Evolutionary conservation across 2,888 invertebrate species (phyloP).

Genomic region (Drosophila nr. perissopoda): DNA sequence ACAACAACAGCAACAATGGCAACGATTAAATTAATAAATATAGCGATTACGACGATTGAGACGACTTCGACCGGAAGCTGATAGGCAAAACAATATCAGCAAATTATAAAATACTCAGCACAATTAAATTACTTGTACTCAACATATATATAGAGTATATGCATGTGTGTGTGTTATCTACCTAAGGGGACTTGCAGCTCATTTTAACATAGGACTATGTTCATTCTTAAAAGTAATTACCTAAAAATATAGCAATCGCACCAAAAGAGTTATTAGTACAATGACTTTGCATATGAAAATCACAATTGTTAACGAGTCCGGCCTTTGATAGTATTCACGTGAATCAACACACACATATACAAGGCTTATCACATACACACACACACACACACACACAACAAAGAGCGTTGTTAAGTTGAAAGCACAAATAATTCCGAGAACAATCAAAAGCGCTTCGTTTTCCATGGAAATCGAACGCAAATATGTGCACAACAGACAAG

Average conservation of each 20-base stretch:
- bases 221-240: neutral
- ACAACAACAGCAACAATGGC: conserved; percentile 23
- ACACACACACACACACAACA: conserved; percentile 5
- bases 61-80: conserved; percentile 42
- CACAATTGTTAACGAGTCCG: conserved; percentile 28
- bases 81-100: conserved; percentile 30
- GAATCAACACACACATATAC: conserved; percentile 13
- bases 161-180: neutral
- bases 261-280: neutral
- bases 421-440: conserved; percentile 71
- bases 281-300: conserved; percentile 21
- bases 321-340: conserved; percentile 36
- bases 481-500: conserved; percentile 56
- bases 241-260: neutral
- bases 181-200: neutral
- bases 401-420: conserved; percentile 64
- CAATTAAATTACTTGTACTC: conserved; percentile 19
- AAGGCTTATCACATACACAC: conserved; percentile 40
- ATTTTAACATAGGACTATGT: neutral
- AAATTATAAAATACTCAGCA: conserved; percentile 3
- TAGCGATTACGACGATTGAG: conserved; percentile 58
- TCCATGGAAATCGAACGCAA: conserved; percentile 69
- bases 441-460: conserved; percentile 75
- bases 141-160: neutral
- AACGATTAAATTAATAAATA: conserved; percentile 55